phyloP scores from a whole-genome alignment of 2,113 vertebrate species.

The Urocitellus parryii region DNA sequence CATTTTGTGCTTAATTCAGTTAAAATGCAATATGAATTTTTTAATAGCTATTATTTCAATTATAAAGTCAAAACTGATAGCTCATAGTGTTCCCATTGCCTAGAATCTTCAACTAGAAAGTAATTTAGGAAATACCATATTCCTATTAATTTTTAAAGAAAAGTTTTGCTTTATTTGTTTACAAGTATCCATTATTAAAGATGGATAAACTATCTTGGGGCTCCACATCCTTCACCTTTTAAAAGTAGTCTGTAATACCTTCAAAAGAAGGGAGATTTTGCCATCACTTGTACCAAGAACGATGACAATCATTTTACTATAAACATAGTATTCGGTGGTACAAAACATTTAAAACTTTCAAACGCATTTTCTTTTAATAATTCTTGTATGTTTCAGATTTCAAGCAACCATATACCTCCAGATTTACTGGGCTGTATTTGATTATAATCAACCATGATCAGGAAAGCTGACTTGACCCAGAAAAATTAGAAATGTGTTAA shows the following conservation, averaged over 20 bases:
- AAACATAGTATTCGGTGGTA: not conserved
- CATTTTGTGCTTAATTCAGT: not conserved
- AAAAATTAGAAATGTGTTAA: slow-evolving; percentile 53
- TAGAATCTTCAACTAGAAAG: not conserved
- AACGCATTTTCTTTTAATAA: slow-evolving; percentile 7
- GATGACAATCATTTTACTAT: not conserved
- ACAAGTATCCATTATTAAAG: not conserved
- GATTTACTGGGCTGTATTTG: not conserved
- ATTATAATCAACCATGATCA: not conserved
- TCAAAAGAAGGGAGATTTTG: not conserved
- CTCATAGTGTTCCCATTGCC: not conserved
- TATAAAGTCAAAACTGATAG: not conserved
- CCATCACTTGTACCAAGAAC: not conserved
- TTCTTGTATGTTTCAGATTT: not conserved
- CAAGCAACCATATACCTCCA: not conserved
- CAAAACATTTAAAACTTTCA: not conserved
- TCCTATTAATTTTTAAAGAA: not conserved
- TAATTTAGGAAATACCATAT: not conserved
- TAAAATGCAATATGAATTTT: not conserved
- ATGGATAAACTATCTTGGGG: not conserved
- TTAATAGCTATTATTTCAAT: not conserved
- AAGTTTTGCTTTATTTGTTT: not conserved
- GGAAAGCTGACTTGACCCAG: not conserved
- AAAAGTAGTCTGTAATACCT: not conserved
- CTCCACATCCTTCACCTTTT: not conserved